Evolutionary conservation across 1,140 invertebrate genomes (phyloP).

Genomic region (Macrotrachela quadricornifera): DNA sequence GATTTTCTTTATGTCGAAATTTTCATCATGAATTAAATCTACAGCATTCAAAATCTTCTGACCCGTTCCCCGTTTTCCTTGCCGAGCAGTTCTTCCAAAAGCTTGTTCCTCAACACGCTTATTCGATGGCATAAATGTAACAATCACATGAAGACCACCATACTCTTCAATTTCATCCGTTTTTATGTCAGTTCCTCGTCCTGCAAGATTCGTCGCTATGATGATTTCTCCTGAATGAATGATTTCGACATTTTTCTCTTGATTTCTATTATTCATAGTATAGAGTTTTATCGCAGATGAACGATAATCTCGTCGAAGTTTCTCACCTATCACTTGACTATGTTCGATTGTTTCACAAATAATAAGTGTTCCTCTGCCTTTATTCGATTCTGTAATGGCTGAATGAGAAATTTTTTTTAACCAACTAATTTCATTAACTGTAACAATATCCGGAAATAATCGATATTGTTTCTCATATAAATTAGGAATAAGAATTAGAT

Average conservation of each 20-base stretch:
- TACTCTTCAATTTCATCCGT: background rate
- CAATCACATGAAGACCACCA: background rate
- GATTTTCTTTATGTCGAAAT: no score
- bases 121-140: background rate
- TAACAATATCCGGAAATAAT: background rate
- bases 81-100: background rate
- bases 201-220: background rate
- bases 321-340: background rate
- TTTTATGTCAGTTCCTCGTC: background rate
- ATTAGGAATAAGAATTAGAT: background rate
- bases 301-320: background rate
- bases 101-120: slow-evolving; percentile 1
- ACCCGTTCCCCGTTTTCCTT: background rate
- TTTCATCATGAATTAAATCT: no score
- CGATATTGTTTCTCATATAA: background rate
- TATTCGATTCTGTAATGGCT: background rate
- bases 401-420: background rate
- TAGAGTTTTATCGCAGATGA: background rate
- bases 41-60: background rate
- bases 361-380: background rate
- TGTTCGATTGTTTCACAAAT: slow-evolving; percentile 2
- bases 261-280: background rate
- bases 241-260: background rate
- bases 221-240: background rate
- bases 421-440: background rate